A percentile compares a stretch with the other conserved stretches of the same genome.
Conservation (phyloP, 2,888 invertebrate species). For the Dyspetes luteomarginatus region DNA sequence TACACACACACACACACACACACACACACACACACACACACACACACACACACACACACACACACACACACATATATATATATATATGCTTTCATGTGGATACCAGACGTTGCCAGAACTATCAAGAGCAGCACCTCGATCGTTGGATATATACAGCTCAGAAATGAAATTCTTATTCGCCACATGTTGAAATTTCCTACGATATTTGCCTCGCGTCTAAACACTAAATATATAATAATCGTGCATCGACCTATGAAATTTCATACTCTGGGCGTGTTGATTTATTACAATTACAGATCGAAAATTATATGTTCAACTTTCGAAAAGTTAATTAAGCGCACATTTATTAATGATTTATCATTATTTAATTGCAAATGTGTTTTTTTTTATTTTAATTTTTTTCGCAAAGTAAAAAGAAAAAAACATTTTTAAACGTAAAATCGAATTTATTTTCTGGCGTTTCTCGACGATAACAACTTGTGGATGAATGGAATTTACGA, state of each 20-base stretch:
- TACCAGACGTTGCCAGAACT: slow-evolving; percentile 43
- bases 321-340: no score
- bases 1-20: neutral
- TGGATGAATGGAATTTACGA: neutral
- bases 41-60: neutral
- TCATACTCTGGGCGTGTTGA: neutral
- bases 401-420: no score
- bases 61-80: neutral
- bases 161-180: slow-evolving; percentile 50
- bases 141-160: slow-evolving; percentile 35
- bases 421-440: neutral
- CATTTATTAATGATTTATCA: no score
- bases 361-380: no score
- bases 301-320: no score
- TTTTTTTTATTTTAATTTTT: neutral
- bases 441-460: neutral
- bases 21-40: no score
- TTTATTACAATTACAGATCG: no score
- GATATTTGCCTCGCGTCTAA: neutral
- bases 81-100: slow-evolving; percentile 8
- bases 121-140: slow-evolving; percentile 17
- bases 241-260: neutral
- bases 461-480: neutral
- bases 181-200: slow-evolving; percentile 30
- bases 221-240: neutral